Evolutionary conservation across 2,888 invertebrate species (phyloP).

Genomic region (Automeris io): DNA sequence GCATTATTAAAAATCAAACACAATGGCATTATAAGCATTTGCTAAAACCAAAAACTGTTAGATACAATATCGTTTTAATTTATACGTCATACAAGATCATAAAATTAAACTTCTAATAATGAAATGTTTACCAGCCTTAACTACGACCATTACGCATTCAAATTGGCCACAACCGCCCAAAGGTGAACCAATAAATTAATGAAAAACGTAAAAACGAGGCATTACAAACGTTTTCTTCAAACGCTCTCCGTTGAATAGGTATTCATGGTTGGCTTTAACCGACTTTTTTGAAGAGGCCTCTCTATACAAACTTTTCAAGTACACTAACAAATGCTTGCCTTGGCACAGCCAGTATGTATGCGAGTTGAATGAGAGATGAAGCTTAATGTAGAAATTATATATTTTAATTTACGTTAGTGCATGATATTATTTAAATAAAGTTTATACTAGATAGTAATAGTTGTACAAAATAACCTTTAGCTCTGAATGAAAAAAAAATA

Average conservation of each 20-base stretch:
- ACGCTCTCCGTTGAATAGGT: slow-evolving; percentile 5
- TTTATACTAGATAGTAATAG: background rate
- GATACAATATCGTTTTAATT: no score
- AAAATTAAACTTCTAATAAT: background rate
- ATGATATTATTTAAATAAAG: background rate
- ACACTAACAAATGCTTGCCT: slow-evolving; percentile 10
- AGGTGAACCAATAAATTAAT: slow-evolving; percentile 1
- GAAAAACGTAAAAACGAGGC: background rate
- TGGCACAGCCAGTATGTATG: background rate
- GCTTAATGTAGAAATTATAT: background rate
- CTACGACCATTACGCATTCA: background rate
- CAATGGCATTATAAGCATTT: no score
- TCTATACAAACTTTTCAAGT: slow-evolving; percentile 11
- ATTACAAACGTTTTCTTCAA: slow-evolving; percentile 4
- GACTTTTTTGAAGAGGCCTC: slow-evolving; percentile 8
- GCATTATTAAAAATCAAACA: no score
- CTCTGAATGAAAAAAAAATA: no score
- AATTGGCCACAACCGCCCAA: background rate
- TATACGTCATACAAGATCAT: background rate
- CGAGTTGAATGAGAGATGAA: background rate
- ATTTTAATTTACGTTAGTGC: background rate
- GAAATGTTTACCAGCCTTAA: background rate
- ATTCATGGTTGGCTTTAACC: slow-evolving; percentile 8
- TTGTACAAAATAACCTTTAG: no score
- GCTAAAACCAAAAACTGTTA: no score